Evolutionary conservation across 2,797 vertebrate species (phyloP), one percentile per base, ranked within the genome.

Genomic region (Tapera naevia): DNA sequence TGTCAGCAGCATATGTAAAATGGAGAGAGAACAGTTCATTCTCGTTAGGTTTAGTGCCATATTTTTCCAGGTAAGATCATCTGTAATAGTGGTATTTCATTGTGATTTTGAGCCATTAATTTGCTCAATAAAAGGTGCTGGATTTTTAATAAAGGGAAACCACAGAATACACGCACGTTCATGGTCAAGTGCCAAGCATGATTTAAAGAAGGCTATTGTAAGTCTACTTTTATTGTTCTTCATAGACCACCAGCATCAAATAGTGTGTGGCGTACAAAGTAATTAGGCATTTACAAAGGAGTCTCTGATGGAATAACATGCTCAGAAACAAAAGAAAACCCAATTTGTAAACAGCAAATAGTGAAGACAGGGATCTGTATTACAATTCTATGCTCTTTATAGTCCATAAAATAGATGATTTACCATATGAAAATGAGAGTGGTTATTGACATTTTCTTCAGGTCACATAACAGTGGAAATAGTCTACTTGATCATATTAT

Each of bases 61-160:
- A 78, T 96, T 97, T 96, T 96, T 94, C 84, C 92, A 95, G 82
- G 91, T 95, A 96, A 88, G 71, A 81, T 93, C 95, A 94, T 51
- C 89, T 95, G 51, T 88, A 96, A 93, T 74, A 73, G 83, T 93
- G 61, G 78, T 64, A 95, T 96, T 95, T 96, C 90, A 90, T 80
- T 96, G 53, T 91, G 62, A 96, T 92, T 94, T 95, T 91, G 22
- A 89, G 79, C 65, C 67, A 94, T 94, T 95, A 88, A 94, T 94
- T 95, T 95, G 66, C 64, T 94, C 95, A 90, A 93, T 94, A 93
- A 93, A 96, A 93, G 37, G n/a, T 69, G 69, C 35, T 89, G 89
- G 24, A n/a, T 94, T 95, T 95, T 96, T 95, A 97, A 95, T 62
- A 93, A 83, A 91, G 67, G 70, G 80, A 95, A 95, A 96, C 78